Evolutionary conservation across 2,888 invertebrate species (phyloP).

Genomic region (Carcina quercana): DNA sequence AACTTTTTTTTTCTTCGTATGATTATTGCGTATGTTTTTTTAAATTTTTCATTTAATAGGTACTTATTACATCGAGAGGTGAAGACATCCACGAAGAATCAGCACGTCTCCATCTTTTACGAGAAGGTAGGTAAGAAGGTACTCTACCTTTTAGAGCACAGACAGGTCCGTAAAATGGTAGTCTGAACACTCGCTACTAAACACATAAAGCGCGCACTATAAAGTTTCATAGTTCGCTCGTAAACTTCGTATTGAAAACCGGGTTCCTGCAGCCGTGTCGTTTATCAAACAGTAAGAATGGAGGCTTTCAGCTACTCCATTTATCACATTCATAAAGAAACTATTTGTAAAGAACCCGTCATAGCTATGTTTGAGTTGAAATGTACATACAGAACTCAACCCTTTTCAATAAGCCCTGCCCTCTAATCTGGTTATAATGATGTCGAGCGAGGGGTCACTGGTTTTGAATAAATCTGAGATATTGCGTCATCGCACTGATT

Average conservation of each 20-base stretch:
- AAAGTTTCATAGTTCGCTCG: slow-evolving; percentile 15
- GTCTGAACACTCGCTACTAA: slow-evolving; percentile 3
- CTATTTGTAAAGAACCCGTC: slow-evolving; percentile 8
- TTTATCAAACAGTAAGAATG: slow-evolving; percentile 27
- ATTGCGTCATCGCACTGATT: no score
- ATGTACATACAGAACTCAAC: not conserved
- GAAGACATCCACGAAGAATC: no score
- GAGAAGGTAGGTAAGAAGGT: no score
- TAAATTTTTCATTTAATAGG: no score
- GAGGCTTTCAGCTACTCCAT: slow-evolving; percentile 22
- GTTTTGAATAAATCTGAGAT: no score
- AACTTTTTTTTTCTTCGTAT: no score
- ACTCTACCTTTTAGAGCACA: slow-evolving; percentile 4
- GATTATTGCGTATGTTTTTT: no score
- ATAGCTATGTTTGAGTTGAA: not conserved
- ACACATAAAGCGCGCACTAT: slow-evolving; percentile 11
- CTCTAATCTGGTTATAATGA: slow-evolving; percentile 6
- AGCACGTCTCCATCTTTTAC: slow-evolving; percentile 7
- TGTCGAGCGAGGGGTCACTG: not conserved
- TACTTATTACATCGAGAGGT: no score
- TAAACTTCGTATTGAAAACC: slow-evolving; percentile 16
- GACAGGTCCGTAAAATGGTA: slow-evolving; percentile 6
- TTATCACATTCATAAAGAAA: slow-evolving; percentile 25
- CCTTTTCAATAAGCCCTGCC: slow-evolving; percentile 1
- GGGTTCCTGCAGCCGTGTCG: slow-evolving; percentile 14